These are phyloP conservation scores for Nansenia antarctica DNA, from an alignment of 2,113 vertebrate species.

Conservation along the genomic window DNA sequence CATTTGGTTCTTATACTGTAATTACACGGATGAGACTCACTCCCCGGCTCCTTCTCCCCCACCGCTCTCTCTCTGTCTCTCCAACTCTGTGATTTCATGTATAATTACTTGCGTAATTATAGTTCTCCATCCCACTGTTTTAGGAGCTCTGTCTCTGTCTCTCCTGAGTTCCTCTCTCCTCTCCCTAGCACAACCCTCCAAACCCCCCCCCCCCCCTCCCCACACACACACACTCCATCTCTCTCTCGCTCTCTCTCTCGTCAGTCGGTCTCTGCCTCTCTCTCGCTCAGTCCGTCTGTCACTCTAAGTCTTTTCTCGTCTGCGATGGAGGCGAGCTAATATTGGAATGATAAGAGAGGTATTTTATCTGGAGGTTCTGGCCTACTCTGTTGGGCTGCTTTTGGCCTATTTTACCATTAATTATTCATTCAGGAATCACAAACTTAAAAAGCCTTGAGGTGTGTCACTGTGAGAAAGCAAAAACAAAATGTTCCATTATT, in stretches of 20 bases:
- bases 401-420: conserved; percentile 39
- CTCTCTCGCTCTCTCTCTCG: conserved; percentile 13
- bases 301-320: conserved; percentile 13
- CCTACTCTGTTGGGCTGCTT: conserved; percentile 35
- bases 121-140: conserved; percentile 67
- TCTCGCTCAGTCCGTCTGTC: neutral
- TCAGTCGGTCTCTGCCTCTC: neutral
- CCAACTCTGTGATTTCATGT: conserved; percentile 68
- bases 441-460: conserved; percentile 59
- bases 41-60: conserved; percentile 46
- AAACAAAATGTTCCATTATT: conserved; percentile 57
- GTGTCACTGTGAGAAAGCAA: conserved; percentile 62
- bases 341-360: conserved; percentile 46
- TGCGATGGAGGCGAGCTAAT: conserved; percentile 50
- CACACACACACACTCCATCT: too few species aligned
- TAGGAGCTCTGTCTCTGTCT: conserved; percentile 54
- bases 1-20: conserved; percentile 64
- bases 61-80: conserved; percentile 32
- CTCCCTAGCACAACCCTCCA: too few species aligned
- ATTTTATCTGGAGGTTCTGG: conserved; percentile 39
- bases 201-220: too few species aligned
- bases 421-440: conserved; percentile 55
- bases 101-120: conserved; percentile 79
- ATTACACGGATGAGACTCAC: conserved; percentile 66
- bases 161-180: conserved; percentile 20